Conservation (phyloP, 2,113 vertebrate genomes). For the Leptobrachium ailaonicum region DNA sequence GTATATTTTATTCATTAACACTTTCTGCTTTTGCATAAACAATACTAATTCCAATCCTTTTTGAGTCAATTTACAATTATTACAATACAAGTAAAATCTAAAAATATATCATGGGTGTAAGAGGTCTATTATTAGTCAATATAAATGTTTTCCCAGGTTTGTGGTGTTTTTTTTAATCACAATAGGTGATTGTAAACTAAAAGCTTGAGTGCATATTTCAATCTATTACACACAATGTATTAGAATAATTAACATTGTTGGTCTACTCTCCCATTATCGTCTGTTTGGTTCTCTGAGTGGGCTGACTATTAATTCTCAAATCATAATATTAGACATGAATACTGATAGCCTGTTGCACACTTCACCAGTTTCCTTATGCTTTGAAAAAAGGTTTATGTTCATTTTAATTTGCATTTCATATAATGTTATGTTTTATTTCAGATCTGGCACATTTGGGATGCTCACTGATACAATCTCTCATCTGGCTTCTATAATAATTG, state of each 20-base stretch:
- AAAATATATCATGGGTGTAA: too few relatives aligned
- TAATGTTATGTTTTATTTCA: conserved; percentile 9
- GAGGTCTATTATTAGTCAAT: conserved; percentile 8
- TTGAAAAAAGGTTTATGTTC: neutral
- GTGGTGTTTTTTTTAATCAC: conserved; percentile 12
- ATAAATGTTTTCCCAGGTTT: conserved; percentile 24
- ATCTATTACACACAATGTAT: conserved; percentile 30
- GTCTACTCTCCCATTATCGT: conserved; percentile 19
- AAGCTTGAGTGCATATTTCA: conserved; percentile 29
- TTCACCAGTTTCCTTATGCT: neutral
- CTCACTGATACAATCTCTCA: conserved; percentile 15
- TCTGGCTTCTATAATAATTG: conserved; percentile 19
- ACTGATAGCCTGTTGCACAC: conserved; percentile 2
- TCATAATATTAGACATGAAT: conserved; percentile 22
- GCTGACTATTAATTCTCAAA: conserved; percentile 23
- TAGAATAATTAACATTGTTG: conserved; percentile 37
- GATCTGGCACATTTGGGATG: conserved; percentile 11
- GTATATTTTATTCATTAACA: too few relatives aligned
- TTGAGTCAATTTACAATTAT: too few relatives aligned
- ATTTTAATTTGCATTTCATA: conserved; percentile 13
- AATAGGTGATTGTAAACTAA: conserved; percentile 35
- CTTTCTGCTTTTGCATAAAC: too few relatives aligned
- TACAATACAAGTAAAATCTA: too few relatives aligned
- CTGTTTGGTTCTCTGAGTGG: conserved; percentile 19
- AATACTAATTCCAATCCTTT: too few relatives aligned